Evolutionary conservation across 2,797 vertebrate genomes (phyloP).

Genomic region (Acrossocheilus fasciatus): DNA sequence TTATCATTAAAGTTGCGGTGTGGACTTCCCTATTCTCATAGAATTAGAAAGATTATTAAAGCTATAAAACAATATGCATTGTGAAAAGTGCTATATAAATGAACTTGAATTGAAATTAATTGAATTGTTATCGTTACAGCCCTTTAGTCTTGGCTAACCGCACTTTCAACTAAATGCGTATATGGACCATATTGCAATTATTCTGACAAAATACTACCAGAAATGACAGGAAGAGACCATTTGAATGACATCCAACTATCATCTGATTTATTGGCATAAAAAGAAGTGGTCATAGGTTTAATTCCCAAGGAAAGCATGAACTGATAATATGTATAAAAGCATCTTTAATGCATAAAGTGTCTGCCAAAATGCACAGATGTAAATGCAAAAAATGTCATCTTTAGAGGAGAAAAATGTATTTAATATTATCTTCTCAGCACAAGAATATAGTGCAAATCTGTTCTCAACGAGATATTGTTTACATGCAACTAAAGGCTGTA

Average conservation of each 20-base stretch:
- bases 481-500: neutral
- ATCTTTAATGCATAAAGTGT: too few relatives aligned
- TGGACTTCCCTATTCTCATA: too few relatives aligned
- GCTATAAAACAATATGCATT: neutral
- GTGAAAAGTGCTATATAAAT: neutral
- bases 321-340: neutral
- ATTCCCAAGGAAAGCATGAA: neutral
- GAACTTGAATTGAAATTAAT: neutral
- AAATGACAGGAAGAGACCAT: neutral
- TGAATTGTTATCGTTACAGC: neutral
- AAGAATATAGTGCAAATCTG: neutral
- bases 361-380: too few relatives aligned
- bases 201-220: neutral
- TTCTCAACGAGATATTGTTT: neutral
- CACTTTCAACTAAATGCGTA: neutral
- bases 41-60: too few relatives aligned
- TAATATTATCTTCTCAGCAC: too few relatives aligned
- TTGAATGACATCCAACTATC: neutral
- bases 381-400: too few relatives aligned
- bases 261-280: neutral
- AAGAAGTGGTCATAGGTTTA: too few relatives aligned
- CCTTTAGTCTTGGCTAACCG: neutral
- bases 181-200: neutral
- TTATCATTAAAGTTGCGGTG: too few relatives aligned
- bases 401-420: too few relatives aligned